Evolutionary conservation across 2,888 invertebrate species (phyloP).

Genomic region (Tridacna gigas): DNA sequence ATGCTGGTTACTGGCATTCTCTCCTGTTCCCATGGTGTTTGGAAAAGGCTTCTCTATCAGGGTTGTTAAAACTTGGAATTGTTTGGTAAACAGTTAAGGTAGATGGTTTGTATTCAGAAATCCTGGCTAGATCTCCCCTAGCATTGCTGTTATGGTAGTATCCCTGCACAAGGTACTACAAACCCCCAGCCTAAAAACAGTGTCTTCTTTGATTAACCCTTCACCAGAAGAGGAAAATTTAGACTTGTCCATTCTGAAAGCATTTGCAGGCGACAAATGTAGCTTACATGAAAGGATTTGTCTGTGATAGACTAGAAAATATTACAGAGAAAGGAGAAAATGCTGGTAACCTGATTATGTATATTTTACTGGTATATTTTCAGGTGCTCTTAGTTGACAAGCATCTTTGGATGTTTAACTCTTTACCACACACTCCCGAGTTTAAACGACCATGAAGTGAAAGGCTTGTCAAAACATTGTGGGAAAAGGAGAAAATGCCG

Average conservation of each 20-base stretch:
- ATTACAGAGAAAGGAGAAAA: too few relatives aligned
- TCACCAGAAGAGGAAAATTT: too few relatives aligned
- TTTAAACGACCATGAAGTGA: background rate
- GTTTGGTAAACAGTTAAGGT: background rate
- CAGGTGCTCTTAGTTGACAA: background rate
- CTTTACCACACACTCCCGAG: background rate
- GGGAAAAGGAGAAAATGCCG: background rate
- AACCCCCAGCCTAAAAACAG: too few relatives aligned
- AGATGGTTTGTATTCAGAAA: background rate
- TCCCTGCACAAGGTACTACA: too few relatives aligned
- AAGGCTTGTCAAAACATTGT: background rate
- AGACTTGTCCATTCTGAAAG: too few relatives aligned
- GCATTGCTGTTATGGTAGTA: background rate
- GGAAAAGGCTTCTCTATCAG: too few relatives aligned
- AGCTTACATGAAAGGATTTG: background rate
- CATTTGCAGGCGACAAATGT: background rate
- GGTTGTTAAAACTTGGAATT: background rate
- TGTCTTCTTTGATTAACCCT: too few relatives aligned
- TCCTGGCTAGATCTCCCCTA: too few relatives aligned
- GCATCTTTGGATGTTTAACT: background rate
- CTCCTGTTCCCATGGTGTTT: background rate
- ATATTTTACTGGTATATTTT: background rate
- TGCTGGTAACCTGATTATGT: background rate
- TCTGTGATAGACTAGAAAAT: too few relatives aligned
- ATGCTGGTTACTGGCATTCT: background rate